Evolutionary conservation across 2,797 vertebrate species (phyloP), one percentile per base, ranked within the genome.

Genomic region (Hyperoplus immaculatus): DNA sequence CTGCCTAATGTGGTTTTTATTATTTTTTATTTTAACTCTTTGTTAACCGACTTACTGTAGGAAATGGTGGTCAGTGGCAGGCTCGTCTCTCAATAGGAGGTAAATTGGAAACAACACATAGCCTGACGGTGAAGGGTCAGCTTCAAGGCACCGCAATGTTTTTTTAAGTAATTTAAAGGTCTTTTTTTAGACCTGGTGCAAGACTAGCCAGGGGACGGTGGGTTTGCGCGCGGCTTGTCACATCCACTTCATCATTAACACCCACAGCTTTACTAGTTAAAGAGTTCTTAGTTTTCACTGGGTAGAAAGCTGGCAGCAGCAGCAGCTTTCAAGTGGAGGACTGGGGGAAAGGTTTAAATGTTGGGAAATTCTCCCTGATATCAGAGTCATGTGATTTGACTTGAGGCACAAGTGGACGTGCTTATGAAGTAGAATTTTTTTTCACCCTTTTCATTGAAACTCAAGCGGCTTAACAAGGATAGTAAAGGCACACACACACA

Each of bases 351-450:
- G 21, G 61, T 3, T 58, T 42, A 58, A 13, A 53, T 11, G 36
- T 63, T 62, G 21, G 16, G 69, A 70, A 77, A 70, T 77, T 66
- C 29, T 65, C 11, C 36, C 63, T 45, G 38, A 80, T 74, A 49
- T 68, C 38, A 58, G 63, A 78, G 75, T 41, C 65, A 67, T 55
- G 65, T 76, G 81, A 87, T 84, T 41, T 29, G 59, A 74, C 73
- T 59, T 29, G 21, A 84, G 75, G 73, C 82, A 21, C 16, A 3
- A 42, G 70, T 46, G 70, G 69, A 74, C 75, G 68, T 41, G 57
- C 50, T 77, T 79, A 43, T 54, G 74, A 71, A 74, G 46, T 70
- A 66, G 15, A 46, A 46, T 46, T 68, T 9, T 47, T 58, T 42
- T 54, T 7, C 57, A 7, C 46, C 16, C 5, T 13, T 78, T 59